Evolutionary conservation across 2,797 vertebrate genomes (phyloP), one percentile per base, ranked within the genome.

Genomic region (Gephyroberyx darwinii): DNA sequence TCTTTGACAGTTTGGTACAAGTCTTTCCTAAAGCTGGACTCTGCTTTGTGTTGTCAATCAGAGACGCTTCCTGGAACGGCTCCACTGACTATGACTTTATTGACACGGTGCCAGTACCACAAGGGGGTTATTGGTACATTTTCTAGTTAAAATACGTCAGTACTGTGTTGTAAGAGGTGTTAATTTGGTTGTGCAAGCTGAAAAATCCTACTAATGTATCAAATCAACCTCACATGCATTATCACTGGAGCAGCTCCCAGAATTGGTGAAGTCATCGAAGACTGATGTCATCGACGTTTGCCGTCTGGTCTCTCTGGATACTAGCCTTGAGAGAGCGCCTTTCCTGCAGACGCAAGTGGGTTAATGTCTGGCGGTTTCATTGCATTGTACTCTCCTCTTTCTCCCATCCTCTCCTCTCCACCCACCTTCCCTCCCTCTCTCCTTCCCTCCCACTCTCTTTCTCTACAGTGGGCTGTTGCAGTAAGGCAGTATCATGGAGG

Each of bases 401-500:
- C 62, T 81, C 75, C 71, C 69, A n/a, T 63, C 7, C 39, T 76
- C 66, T 53, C 72, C 53, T 50, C 63, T 50, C 60, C 67, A 41
- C 71, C 64, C 65, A 26, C 63, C 55, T 59, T 43, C 41, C 69
- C 64, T 64, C 19, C 47, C 48, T 59, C 65, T 55, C 51, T 16
- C 65, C 68, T 35, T 48, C 75, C 72, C 77, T 79, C 82, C 82
- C 65, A 39, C 84, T 77, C 84, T 84, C 65, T 74, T 85, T 82
- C 86, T 82, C 84, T 78, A 90, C 88, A 90, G 92, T 71, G 78
- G 86, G 89, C 91, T 90, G 91, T 91, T 92, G 92, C 90, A 88
- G 92, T 89, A 90, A 88, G 83, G 86, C 91, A 84, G 87, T 87
- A 92, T 92, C 90, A 95, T 95, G 94, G 93, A 95, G 88, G 89